Evolutionary conservation across 2,113 vertebrate genomes (phyloP).

Genomic region (Peromyscus leucopus): DNA sequence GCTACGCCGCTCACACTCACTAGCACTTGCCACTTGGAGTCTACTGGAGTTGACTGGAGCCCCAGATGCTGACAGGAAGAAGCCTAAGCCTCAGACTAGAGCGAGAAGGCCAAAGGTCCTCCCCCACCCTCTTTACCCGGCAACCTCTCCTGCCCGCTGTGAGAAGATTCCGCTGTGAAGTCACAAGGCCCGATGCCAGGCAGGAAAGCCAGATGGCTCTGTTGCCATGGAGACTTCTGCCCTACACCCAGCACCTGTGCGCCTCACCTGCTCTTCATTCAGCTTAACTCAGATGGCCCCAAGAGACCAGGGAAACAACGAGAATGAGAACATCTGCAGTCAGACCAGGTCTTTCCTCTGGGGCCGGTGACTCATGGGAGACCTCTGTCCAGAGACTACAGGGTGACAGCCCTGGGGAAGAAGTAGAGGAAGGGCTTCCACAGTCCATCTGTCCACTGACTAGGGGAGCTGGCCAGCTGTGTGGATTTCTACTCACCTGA

Average conservation of each 20-base stretch:
- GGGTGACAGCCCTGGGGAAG: neutral
- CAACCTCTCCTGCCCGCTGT: neutral
- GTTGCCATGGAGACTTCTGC: conserved; percentile 68
- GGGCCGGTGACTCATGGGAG: neutral
- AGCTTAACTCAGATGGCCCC: conserved; percentile 14
- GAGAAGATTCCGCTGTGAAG: conserved; percentile 71
- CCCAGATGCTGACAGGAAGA: accelerated
- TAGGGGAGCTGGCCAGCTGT: accelerated
- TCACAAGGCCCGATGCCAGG: conserved; percentile 71
- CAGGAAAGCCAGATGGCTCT: conserved; percentile 46
- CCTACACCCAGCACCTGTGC: conserved; percentile 36
- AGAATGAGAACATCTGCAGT: neutral
- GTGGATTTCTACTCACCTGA: neutral
- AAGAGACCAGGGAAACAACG: neutral
- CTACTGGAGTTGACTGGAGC: neutral
- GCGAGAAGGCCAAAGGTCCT: neutral
- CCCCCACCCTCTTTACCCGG: neutral
- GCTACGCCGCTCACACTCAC: accelerated
- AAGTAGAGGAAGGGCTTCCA: neutral
- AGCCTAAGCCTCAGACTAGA: neutral
- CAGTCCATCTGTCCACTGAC: neutral
- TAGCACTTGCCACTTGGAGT: accelerated
- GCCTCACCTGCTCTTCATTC: conserved; percentile 67
- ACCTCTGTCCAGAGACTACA: neutral
- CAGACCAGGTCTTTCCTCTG: neutral